Evolutionary conservation across 2,888 invertebrate species (phyloP), one percentile per base, ranked within the genome.

Genomic region (Dolichopus griseipennis): DNA sequence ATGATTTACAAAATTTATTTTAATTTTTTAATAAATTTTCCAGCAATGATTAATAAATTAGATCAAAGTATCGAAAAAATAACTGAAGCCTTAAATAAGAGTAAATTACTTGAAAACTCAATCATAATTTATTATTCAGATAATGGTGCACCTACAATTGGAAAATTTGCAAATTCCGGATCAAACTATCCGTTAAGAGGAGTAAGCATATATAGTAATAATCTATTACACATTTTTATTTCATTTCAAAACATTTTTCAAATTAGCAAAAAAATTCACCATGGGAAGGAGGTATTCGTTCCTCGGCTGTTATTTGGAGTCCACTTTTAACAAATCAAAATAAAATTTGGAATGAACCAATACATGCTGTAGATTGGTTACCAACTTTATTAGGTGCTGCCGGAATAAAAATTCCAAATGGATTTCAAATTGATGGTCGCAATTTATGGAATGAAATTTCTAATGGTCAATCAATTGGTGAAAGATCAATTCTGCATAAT

Each of bases 41-140:
- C 78, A 91, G 95, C 91, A 12, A 92, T 95, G 88, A 85, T 95
- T 1, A 87, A 90, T 27, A 89, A 89, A 73, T 81, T 97, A 74
- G 97, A 97, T 77, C 87, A 90, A 69, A 91, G 94, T 61, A 86
- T 97, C 0, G 95, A 94, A 0, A 85, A 87, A 61, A 86, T 96
- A 18, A 84, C 93, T 0, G 77, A 84, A 66, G 87, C 90, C 6
- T 81, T 97, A 67, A 78, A 85, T 0, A 86, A 85, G 69, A 83
- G 84, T 2, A 88, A 84, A 7, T 89, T 94, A 81, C 82, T 95
- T 71, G 83, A 92, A 64, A 90, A 95, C 77, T 90, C 93, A 0
- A 86, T 97, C 65, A 85, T 97, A 67, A 80, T 93, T 1, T 97
- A 96, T 77, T 86, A 90, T 73, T 90, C 93, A 18, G 97, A 96